Evolutionary conservation across 1,140 invertebrate genomes (phyloP), one percentile per base, ranked within the genome.

Genomic region (Semibalanus balanoides): DNA sequence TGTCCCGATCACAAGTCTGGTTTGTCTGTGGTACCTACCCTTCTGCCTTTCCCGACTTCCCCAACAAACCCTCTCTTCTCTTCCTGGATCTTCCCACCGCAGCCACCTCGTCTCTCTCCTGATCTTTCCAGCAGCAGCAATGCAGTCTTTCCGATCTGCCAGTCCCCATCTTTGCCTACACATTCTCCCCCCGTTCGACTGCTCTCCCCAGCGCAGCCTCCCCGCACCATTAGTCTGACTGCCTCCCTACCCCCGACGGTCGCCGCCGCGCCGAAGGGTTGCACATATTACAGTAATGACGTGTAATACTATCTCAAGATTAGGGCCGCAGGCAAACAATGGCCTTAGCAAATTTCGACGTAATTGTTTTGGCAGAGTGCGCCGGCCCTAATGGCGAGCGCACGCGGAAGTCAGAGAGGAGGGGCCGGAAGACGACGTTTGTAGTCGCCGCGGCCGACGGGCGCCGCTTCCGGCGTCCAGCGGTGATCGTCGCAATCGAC

Each of bases 301-400:
- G 51, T 64, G 51, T 64, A 64, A 64, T 64, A 64, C 51, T 64
- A 64, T 64, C 51, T 64, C 51, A 64, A 64, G 51, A 64, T 64
- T 64, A 64, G 51, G 51, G 51, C 51, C 51, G 51, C 51, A 14
- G 51, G 22, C 51, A 64, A 64, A 64, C 51, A 64, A 64, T 64
- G 51, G 51, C 51, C 51, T 64, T 64, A 64, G 51, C 51, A 64
- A 64, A 64, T 64, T 64, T 64, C 51, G 51, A 11, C 51, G 51
- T 64, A 64, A 64, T 64, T 64, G 51, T 64, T 64, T 64, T 64
- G 51, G 51, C 51, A 64, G 51, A 64, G 51, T 25, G 51, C 51
- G 35, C 51, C 51, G 11, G 14, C 51, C 51, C 51, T 64, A 64
- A 64, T 64, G 51, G 51, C 11, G 22, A 25, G 11, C 51, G 51